These are phyloP conservation scores for Acrocera orbiculus DNA, from an alignment of 2,888 invertebrate species.

Conservation along the genomic window DNA sequence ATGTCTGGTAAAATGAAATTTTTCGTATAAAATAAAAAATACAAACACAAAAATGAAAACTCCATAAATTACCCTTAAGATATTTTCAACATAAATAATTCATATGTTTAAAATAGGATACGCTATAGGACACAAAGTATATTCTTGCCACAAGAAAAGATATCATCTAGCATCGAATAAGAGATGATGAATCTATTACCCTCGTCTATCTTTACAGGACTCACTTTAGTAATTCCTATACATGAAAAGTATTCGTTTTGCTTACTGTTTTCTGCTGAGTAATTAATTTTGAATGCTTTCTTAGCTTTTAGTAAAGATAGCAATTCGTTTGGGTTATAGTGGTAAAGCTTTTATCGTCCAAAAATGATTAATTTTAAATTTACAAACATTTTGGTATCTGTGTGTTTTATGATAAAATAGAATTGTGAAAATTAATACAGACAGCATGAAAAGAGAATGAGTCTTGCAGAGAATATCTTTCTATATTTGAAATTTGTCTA, in stretches of 20 bases:
- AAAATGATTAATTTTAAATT: too few relatives aligned
- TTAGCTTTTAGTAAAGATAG: constrained; percentile 10
- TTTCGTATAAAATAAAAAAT: too few relatives aligned
- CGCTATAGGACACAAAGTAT: not conserved
- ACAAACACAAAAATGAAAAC: too few relatives aligned
- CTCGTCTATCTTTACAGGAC: not conserved
- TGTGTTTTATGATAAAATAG: too few relatives aligned
- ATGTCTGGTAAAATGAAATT: constrained; percentile 11
- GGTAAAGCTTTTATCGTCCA: too few relatives aligned
- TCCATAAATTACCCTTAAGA: constrained; percentile 13
- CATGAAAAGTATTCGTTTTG: not conserved
- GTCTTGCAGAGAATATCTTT: too few relatives aligned
- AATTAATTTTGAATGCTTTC: constrained; percentile 13
- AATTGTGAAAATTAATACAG: too few relatives aligned
- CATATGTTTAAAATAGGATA: constrained; percentile 8
- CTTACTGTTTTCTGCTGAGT: constrained; percentile 5
- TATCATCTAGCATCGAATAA: constrained; percentile 6
- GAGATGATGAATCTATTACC: constrained; percentile 12
- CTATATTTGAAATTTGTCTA: too few relatives aligned
- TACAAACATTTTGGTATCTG: too few relatives aligned
- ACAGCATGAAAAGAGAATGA: too few relatives aligned
- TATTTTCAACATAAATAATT: constrained; percentile 13
- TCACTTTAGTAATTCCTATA: not conserved
- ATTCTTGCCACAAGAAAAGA: not conserved
- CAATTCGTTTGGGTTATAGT: too few relatives aligned